These are phyloP conservation scores for Ictidomys tridecemlineatus DNA, from an alignment of 2,113 vertebrate genomes.

Conservation along the genomic window DNA sequence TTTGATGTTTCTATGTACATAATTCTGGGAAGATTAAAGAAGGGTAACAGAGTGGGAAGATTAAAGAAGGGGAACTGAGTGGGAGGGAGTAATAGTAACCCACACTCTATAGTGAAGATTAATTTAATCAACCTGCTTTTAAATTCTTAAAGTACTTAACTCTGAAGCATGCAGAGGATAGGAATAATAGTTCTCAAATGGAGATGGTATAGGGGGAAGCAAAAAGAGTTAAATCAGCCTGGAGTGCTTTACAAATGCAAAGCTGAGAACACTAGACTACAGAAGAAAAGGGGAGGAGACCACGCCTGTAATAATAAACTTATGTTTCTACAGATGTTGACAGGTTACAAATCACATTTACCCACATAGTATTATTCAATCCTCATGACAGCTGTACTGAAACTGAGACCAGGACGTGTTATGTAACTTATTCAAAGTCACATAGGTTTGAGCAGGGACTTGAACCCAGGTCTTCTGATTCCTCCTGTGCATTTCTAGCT, in stretches of 20 bases:
- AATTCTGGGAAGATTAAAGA: conserved; percentile 55
- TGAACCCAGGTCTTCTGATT: conserved; percentile 81
- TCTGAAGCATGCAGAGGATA: conserved; percentile 55
- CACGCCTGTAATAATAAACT: neutral
- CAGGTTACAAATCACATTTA: conserved; percentile 57
- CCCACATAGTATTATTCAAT: conserved; percentile 6
- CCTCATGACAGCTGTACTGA: conserved; percentile 58
- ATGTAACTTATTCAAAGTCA: conserved; percentile 81
- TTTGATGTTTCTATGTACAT: conserved; percentile 31
- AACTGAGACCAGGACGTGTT: conserved; percentile 73
- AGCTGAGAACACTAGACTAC: conserved; percentile 22
- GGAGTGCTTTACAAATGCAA: conserved; percentile 47
- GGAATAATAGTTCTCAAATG: neutral
- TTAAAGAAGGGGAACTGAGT: neutral
- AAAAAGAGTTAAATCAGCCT: conserved; percentile 31
- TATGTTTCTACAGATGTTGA: conserved; percentile 24
- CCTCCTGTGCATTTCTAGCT: conserved; percentile 81
- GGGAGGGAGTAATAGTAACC: neutral
- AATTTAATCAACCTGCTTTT: conserved; percentile 30
- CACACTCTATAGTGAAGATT: conserved; percentile 18
- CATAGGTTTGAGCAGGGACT: conserved; percentile 76
- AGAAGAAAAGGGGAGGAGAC: neutral
- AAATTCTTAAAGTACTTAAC: conserved; percentile 40
- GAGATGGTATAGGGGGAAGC: neutral
- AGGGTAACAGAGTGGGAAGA: conserved; percentile 3